Percentiles rank a stretch among this genome's conserved stretches.
Evolutionary conservation across 2,113 vertebrate species (phyloP).

Genomic region (Scartelaos histophorus): DNA sequence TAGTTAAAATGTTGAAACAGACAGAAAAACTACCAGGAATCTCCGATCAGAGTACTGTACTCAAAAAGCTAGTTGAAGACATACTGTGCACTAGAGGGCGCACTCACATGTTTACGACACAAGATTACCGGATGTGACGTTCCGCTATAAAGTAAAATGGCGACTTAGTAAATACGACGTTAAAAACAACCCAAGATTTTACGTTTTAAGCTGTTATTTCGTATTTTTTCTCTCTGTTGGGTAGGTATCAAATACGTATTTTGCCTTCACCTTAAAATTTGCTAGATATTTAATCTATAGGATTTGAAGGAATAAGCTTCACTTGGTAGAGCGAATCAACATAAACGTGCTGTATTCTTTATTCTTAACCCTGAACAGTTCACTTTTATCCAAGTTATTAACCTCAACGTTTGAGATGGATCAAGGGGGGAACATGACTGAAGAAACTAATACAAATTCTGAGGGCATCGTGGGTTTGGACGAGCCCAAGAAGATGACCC

Average conservation of each 20-base stretch:
- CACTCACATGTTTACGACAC: background rate
- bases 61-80: too few species aligned
- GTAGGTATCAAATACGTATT: slow-evolving; percentile 1
- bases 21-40: background rate
- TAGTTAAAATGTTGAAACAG: background rate
- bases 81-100: slow-evolving; percentile 20
- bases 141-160: slow-evolving; percentile 44
- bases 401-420: background rate
- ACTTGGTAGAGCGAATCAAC: background rate
- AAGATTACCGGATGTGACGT: slow-evolving; percentile 38
- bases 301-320: background rate
- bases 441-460: slow-evolving; percentile 50
- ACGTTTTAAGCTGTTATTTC: background rate
- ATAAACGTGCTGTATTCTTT: background rate
- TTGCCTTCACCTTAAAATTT: background rate
- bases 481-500: slow-evolving; percentile 96
- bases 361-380: background rate
- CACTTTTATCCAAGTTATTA: background rate
- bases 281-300: background rate
- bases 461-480: slow-evolving; percentile 87
- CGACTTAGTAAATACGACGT: background rate
- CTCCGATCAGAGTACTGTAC: too few species aligned
- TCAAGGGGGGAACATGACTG: slow-evolving; percentile 54
- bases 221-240: background rate
- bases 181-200: background rate